A percentile compares a stretch with the other conserved stretches of the same genome.
Conservation (phyloP, 2,797 vertebrate species). For the Ctenosaura bakeri region DNA sequence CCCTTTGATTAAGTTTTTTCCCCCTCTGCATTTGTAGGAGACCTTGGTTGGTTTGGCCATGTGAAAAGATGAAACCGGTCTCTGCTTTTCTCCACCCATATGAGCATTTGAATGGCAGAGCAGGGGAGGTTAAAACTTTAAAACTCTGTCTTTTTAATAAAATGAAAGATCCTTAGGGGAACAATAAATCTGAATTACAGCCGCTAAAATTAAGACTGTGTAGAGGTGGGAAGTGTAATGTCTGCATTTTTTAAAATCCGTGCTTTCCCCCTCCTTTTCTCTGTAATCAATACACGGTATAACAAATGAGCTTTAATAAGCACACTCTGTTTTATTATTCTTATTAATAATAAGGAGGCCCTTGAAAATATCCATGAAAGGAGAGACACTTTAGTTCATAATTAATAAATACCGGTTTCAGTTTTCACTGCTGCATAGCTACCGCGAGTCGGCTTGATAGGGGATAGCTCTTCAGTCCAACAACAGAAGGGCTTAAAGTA, state of each 20-base stretch:
- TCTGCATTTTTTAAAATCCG: conserved; percentile 33
- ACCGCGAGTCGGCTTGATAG: not conserved
- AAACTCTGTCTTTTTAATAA: not conserved
- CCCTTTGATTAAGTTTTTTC: not conserved
- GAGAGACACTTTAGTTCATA: conserved; percentile 66
- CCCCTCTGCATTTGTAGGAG: not conserved
- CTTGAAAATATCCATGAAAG: conserved; percentile 73
- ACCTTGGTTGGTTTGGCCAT: not conserved
- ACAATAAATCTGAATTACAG: conserved; percentile 28
- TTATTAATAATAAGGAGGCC: conserved; percentile 68
- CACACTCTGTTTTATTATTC: conserved; percentile 63
- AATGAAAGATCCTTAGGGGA: conserved; percentile 12
- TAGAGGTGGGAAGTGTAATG: conserved; percentile 33
- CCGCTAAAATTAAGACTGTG: not conserved
- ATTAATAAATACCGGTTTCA: conserved; percentile 69
- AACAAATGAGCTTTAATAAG: conserved; percentile 72
- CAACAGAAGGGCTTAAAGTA: not conserved
- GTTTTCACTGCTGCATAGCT: conserved; percentile 55
- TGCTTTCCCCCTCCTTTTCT: not conserved
- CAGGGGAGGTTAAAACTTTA: not conserved
- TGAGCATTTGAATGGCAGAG: not conserved
- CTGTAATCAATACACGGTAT: conserved; percentile 52
- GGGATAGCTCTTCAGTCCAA: not conserved
- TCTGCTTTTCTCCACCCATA: not conserved
- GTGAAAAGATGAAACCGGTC: not conserved